These are phyloP conservation scores for Caenorhabditis uteleia DNA, from an alignment of 2,888 invertebrate genomes.

Conservation along the genomic window DNA sequence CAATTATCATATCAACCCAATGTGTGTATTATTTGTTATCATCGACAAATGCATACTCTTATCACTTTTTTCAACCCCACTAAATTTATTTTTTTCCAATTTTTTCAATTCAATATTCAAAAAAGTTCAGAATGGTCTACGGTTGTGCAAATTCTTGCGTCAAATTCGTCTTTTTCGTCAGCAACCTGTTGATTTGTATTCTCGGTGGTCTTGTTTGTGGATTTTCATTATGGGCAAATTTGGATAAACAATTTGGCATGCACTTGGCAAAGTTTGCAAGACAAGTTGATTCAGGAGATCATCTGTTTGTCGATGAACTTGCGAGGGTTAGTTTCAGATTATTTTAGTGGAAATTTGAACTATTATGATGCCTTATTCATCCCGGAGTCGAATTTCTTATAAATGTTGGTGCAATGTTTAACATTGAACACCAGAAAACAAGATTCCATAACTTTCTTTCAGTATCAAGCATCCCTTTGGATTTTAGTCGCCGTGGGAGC, in stretches of 20 bases:
- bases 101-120: not conserved
- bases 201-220: slow-evolving; percentile 63
- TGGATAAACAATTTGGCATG: slow-evolving; percentile 61
- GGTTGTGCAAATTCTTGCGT: slow-evolving; percentile 62
- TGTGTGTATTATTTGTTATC: too few relatives aligned
- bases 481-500: slow-evolving; percentile 66
- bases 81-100: slow-evolving; percentile 2
- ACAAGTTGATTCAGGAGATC: slow-evolving; percentile 38
- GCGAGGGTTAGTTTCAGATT: slow-evolving; percentile 50
- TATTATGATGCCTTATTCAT: not conserved
- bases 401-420: not conserved
- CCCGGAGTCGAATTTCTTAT: not conserved
- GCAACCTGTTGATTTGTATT: slow-evolving; percentile 63
- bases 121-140: slow-evolving; percentile 54
- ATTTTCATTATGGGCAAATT: slow-evolving; percentile 68
- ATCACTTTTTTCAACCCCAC: too few relatives aligned
- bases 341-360: not conserved
- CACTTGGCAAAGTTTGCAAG: slow-evolving; percentile 44
- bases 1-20: too few relatives aligned
- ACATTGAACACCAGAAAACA: too few relatives aligned
- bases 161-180: slow-evolving; percentile 62
- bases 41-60: too few relatives aligned
- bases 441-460: slow-evolving; percentile 14
- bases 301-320: slow-evolving; percentile 49
- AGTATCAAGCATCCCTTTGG: slow-evolving; percentile 69